These are phyloP conservation scores for Bufotes viridis DNA, from an alignment of 2,797 vertebrate genomes.

Conservation along the genomic window DNA sequence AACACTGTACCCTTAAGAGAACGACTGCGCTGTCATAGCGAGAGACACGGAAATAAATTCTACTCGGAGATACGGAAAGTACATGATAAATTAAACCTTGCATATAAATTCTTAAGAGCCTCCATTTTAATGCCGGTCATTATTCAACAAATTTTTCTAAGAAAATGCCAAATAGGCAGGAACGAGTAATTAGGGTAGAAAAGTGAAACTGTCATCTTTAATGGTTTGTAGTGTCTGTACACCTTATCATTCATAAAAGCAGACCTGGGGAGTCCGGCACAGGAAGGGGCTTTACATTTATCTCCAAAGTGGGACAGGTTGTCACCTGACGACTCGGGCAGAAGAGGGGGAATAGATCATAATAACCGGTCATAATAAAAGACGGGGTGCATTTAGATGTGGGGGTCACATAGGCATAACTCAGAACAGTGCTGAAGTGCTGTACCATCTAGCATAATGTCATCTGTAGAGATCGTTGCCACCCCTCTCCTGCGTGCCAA, in stretches of 20 bases:
- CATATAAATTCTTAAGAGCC: constrained; percentile 99
- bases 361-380: constrained; percentile 27
- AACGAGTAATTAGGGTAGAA: constrained; percentile 99
- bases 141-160: constrained; percentile 99
- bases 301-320: constrained; percentile 66
- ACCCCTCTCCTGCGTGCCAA: constrained; percentile 78
- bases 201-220: constrained; percentile 99
- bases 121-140: constrained; percentile 99
- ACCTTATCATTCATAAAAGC: constrained; percentile 86
- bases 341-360: constrained; percentile 39
- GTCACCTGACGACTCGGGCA: constrained; percentile 59
- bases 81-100: constrained; percentile 99
- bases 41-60: constrained; percentile 99
- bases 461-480: constrained; percentile 75
- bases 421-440: constrained; percentile 67
- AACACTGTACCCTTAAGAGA: constrained; percentile 98
- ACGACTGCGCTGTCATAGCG: constrained; percentile 94
- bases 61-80: constrained; percentile 95
- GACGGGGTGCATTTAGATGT: constrained; percentile 62
- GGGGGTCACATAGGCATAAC: constrained; percentile 67
- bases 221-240: constrained; percentile 92
- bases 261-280: constrained; percentile 71
- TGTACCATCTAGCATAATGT: constrained; percentile 70
- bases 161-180: constrained; percentile 99
- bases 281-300: constrained; percentile 61